Percentiles rank a stretch among this genome's conserved stretches.
These are phyloP conservation scores for Rhizoglyphus robini DNA, from an alignment of 1,140 invertebrate species.

Conservation along the genomic window DNA sequence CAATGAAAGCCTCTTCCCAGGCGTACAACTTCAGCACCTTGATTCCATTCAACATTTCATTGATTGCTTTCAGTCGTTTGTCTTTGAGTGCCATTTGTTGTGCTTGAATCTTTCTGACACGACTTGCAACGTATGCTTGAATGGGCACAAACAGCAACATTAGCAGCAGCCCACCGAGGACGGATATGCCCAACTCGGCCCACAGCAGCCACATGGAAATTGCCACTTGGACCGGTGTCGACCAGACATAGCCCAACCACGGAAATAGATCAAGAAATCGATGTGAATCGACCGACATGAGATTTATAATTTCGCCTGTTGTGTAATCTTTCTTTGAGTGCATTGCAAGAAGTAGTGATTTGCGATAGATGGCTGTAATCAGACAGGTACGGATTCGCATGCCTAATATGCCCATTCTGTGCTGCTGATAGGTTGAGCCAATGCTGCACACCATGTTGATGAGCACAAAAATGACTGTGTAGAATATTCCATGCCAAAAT, in stretches of 20 bases:
- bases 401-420: slow-evolving; percentile 9
- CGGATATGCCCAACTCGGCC: slow-evolving; percentile 30
- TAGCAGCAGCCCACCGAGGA: slow-evolving; percentile 32
- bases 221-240: slow-evolving; percentile 28
- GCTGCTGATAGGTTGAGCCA: not conserved
- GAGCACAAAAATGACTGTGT: slow-evolving; percentile 41
- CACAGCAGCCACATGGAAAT: slow-evolving; percentile 33
- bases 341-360: slow-evolving; percentile 34
- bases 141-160: slow-evolving; percentile 63
- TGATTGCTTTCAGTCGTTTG: no score
- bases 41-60: no score
- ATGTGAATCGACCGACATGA: slow-evolving; percentile 22
- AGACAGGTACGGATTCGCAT: slow-evolving; percentile 29
- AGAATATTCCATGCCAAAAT: no score
- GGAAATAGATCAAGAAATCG: slow-evolving; percentile 13
- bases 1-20: no score
- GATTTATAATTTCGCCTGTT: slow-evolving; percentile 23
- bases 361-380: slow-evolving; percentile 29
- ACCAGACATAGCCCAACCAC: slow-evolving; percentile 24
- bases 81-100: slow-evolving; percentile 30
- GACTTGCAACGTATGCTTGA: slow-evolving; percentile 73
- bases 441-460: slow-evolving; percentile 13
- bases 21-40: no score
- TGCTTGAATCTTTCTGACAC: slow-evolving; percentile 44
- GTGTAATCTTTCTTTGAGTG: no score